Base-by-base conservation (phyloP, 1,140 invertebrate genomes). In the Tetranychus cinnabarinus region DNA sequence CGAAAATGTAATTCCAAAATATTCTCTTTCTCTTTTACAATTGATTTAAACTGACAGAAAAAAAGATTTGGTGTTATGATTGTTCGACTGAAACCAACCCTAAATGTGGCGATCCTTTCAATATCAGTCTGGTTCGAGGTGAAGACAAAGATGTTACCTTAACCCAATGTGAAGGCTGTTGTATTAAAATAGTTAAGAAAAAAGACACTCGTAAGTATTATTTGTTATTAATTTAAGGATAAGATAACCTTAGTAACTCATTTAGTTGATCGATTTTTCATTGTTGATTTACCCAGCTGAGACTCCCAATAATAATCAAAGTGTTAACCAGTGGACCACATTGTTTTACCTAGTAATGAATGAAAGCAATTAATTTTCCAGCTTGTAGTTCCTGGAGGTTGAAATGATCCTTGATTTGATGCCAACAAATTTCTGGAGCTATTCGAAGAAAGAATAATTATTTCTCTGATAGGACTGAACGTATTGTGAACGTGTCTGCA, bases 111-210 rank as follows among this genome's bases (percentile, higher is more conserved):
- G 88, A 92, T 73, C 87, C 87, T 1, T 91, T 91, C 72, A 91
- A 93, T 73, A 34, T n/a, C 15, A 56, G 33, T 39, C 87, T 86
- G 71, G 89, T 87, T 15, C 84, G 83, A 8, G 73, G 86, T 61
- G 85, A 83, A 0, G 77, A 48, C 37, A 83, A 88, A 69, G 84
- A 87, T 70, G 86, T 86, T 13, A 82, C 84, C 0, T 71, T 87
- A 61, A 82, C 84, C 77, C 83, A 81, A 8, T 92, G 88, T 69
- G 83, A 88, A 69, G 88, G 88, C 46, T 91, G 88, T 74, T 92
- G 88, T 73, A 87, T 91, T 23, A 92, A 92, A 77, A 88, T 91
- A 81, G 86, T 91, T 65, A 80, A 85, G 63, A 84, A 88, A 73
- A 82, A 84, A 57, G 83, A 83, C 74, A 85, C 84, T 71, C 80